A percentile compares a stretch with the other conserved stretches of the same genome.
These are phyloP conservation scores for Trichosurus vulpecula DNA, from an alignment of 2,797 vertebrate species.

Conservation along the genomic window DNA sequence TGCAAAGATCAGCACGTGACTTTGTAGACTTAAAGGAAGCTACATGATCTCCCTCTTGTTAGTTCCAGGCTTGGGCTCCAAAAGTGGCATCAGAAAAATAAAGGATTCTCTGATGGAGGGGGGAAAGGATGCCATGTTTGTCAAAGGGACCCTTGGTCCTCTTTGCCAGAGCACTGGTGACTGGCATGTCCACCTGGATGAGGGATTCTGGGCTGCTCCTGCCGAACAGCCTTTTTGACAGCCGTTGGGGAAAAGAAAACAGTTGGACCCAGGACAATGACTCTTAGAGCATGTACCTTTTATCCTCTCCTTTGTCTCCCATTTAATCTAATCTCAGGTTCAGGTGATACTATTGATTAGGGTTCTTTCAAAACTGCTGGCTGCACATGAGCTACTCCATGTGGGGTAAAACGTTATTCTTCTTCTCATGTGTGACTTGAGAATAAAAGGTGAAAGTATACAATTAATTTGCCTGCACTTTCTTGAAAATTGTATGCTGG, in stretches of 20 bases:
- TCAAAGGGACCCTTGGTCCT: fast-evolving
- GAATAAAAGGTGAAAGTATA: slow-evolving; percentile 84
- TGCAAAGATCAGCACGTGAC: neutral
- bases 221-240: slow-evolving; percentile 65
- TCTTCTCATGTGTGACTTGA: slow-evolving; percentile 79
- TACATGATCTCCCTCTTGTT: neutral
- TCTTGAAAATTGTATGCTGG: slow-evolving; percentile 85
- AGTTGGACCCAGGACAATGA: slow-evolving; percentile 61
- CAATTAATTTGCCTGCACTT: slow-evolving; percentile 86
- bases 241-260: slow-evolving; percentile 62
- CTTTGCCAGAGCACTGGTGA: neutral
- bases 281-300: slow-evolving; percentile 69
- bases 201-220: slow-evolving; percentile 44
- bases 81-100: neutral
- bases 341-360: slow-evolving; percentile 84
- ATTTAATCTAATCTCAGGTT: slow-evolving; percentile 84
- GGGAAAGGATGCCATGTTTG: neutral
- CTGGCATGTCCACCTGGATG: neutral
- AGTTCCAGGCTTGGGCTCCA: neutral
- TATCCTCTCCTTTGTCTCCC: slow-evolving; percentile 75
- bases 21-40: neutral
- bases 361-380: slow-evolving; percentile 79
- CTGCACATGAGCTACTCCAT: slow-evolving; percentile 65
- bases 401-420: slow-evolving; percentile 81
- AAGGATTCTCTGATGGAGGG: neutral